Evolutionary conservation across 2,113 vertebrate genomes (phyloP).

Genomic region (Aphyosemion australe): DNA sequence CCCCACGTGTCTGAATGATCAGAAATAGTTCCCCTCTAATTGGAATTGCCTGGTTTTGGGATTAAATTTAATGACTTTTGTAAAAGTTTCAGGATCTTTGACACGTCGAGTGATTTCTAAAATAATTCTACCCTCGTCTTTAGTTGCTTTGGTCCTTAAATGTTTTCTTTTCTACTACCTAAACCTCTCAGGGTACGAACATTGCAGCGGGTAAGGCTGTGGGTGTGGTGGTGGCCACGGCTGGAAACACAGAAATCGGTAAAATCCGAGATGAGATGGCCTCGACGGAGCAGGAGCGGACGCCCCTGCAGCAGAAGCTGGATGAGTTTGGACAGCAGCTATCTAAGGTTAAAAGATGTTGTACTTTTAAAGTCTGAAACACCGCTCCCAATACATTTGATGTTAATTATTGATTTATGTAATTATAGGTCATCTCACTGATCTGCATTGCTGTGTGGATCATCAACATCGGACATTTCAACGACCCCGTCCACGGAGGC

Average conservation of each 20-base stretch:
- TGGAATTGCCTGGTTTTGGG: not conserved
- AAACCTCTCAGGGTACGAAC: constrained; percentile 88
- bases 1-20: not conserved
- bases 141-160: not conserved
- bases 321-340: constrained; percentile 98
- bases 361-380: no score
- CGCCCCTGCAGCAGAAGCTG: constrained; percentile 95
- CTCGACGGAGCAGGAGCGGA: constrained; percentile 94
- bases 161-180: not conserved
- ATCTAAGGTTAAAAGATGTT: constrained; percentile 80
- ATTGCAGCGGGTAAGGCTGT: constrained; percentile 96
- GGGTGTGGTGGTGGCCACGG: constrained; percentile 94
- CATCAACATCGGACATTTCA: constrained; percentile 99
- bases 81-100: not conserved
- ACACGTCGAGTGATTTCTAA: not conserved
- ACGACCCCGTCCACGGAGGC: constrained; percentile 95
- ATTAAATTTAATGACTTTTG: not conserved
- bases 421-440: constrained; percentile 92
- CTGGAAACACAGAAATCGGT: constrained; percentile 93
- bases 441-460: constrained; percentile 99
- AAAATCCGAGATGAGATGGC: constrained; percentile 99
- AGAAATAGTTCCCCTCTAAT: not conserved
- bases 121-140: not conserved
- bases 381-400: not conserved
- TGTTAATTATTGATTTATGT: constrained; percentile 1